Evolutionary conservation across 1,140 invertebrate species (phyloP).

Genomic region (Mesaphorura yosii): DNA sequence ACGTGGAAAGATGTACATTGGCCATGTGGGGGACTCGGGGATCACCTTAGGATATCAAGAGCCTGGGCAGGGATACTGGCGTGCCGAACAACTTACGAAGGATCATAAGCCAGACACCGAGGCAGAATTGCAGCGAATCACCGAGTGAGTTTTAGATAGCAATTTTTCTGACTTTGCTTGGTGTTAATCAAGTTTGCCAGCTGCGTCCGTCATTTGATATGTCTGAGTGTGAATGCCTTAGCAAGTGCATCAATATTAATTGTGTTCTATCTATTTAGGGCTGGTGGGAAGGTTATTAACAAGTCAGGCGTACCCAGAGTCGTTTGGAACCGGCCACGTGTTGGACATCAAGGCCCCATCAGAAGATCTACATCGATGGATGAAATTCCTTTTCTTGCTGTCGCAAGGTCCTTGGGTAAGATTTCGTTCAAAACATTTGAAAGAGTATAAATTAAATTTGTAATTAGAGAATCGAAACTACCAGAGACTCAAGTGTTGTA

Average conservation of each 20-base stretch:
- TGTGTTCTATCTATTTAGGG: conserved; percentile 18
- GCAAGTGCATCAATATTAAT: neutral
- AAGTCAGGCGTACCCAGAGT: conserved; percentile 90
- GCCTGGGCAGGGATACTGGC: conserved; percentile 46
- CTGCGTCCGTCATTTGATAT: neutral
- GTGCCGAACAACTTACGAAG: conserved; percentile 62
- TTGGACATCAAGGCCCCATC: conserved; percentile 58
- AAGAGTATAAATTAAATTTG: neutral
- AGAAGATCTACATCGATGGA: conserved; percentile 73
- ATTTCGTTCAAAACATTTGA: too few species aligned
- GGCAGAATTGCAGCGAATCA: conserved; percentile 73
- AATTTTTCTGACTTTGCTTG: neutral
- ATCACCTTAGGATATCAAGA: conserved; percentile 78
- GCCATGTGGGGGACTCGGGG: conserved; percentile 93
- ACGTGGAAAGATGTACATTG: conserved; percentile 87
- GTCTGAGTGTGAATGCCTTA: neutral
- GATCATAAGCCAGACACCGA: conserved; percentile 92
- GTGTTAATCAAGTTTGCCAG: conserved; percentile 1
- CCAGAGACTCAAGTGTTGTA: neutral
- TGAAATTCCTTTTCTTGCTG: conserved; percentile 91
- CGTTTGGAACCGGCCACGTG: conserved; percentile 67
- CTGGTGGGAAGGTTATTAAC: conserved; percentile 48
- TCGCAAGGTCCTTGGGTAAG: conserved; percentile 77
- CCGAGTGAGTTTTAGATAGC: conserved; percentile 32
- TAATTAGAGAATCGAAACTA: neutral